Evolutionary conservation across 2,888 invertebrate species (phyloP), one percentile per base, ranked within the genome.

Genomic region (Cryptocheilus praepositus): DNA sequence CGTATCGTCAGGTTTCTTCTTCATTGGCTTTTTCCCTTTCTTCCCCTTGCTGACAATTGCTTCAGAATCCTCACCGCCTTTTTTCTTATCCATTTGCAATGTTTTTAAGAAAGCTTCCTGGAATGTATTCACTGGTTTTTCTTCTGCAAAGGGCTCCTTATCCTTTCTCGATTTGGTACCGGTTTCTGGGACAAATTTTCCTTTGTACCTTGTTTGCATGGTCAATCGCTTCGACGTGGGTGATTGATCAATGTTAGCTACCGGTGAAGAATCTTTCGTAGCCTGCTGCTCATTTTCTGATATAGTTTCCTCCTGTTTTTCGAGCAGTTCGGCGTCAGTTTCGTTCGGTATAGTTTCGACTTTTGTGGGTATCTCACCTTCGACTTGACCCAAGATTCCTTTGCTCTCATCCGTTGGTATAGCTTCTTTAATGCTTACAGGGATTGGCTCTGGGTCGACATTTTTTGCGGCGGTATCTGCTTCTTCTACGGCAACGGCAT

Each of bases 51-150:
- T 62, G n/a, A 54, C 16, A 45, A 46, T 45, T 7, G 25, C n/a
- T 8, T 79, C 81, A 19, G 57, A 11, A 44, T 75, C 71, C 5
- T 78, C 79, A 7, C 19, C 18, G 3, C 46, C 51, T 49, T 80
- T 81, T 22, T 78, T 82, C 63, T 82, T 80, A 44, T 86, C 85
- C 18, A 83, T 81, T 8, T 84, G 81, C 46, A 85, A 74, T 49
- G 86, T 86, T 65, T 87, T 84, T 45, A 84, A 64, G 70, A 85
- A 84, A 44, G 84, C 84, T 64, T 87, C 86, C 57, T 86, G 87
- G 58, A 83, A 85, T 53, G 84, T 79, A 70, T 85, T 83, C 8
- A 79, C 61, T 2, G 83, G 73, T 28, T 75, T 79, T 11, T 85
- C 83, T 15, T 85, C 84, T 3, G 68, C 49, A 16, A 69, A 65